Percentiles rank a stretch among this genome's conserved stretches.
Evolutionary conservation across 2,113 vertebrate genomes (phyloP).

Genomic region (Peucedramus taeniatus): DNA sequence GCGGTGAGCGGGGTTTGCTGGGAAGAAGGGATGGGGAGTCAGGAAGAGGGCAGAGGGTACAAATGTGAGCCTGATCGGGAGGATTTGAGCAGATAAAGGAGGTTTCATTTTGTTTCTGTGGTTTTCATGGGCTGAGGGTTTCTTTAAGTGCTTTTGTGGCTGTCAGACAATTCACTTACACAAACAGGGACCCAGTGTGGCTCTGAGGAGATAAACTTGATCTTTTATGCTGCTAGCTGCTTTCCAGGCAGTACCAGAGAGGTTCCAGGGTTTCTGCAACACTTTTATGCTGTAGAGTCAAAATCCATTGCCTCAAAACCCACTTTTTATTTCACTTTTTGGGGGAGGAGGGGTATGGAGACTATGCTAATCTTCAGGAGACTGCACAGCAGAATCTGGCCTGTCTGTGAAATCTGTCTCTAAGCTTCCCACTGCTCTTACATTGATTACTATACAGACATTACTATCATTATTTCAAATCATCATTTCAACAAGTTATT

Average conservation of each 20-base stretch:
- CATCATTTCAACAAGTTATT: neutral
- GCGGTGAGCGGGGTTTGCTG: neutral
- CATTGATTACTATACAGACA: neutral
- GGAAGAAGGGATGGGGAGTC: neutral
- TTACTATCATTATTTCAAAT: neutral
- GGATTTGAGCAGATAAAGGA: neutral
- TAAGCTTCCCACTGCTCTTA: neutral
- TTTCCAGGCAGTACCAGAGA: neutral
- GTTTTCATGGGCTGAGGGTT: neutral
- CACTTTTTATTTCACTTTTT: fast-evolving
- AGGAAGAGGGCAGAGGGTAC: neutral
- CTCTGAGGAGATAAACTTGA: neutral
- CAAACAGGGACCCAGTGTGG: neutral
- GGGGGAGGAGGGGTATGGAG: neutral
- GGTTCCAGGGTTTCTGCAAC: neutral
- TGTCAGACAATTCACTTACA: neutral
- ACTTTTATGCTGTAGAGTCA: neutral
- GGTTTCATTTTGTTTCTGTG: neutral
- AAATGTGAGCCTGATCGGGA: neutral
- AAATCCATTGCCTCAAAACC: neutral
- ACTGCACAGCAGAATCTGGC: neutral
- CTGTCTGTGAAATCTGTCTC: neutral
- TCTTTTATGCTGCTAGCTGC: neutral
- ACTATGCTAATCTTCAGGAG: neutral
- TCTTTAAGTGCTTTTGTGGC: neutral